Base-by-base conservation (phyloP, 2,888 invertebrate species). In the Litoditis marina region DNA sequence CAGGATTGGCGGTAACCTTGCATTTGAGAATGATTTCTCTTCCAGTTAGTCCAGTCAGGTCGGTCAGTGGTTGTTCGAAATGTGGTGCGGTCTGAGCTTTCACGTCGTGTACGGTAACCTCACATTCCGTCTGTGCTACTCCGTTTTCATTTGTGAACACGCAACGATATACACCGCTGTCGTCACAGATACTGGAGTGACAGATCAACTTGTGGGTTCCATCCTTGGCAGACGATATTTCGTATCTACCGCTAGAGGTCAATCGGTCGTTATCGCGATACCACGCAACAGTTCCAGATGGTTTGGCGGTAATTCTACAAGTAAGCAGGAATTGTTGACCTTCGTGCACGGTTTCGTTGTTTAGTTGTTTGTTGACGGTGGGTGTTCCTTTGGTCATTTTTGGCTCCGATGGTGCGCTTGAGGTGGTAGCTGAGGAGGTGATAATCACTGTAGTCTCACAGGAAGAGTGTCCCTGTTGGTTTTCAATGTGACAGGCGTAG, bases 401-500 rank as follows among this genome's bases (percentile, higher is more conserved):
- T 44, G 44, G 47, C 11, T 50, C 50, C 8, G 50, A 30, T 30
- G 42, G 39, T 16, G 44, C 51, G 3, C 51, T 46, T 30, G 54
- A 49, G 16, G 34, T 34, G 7, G 60, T 49, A 11, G 69, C 58
- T 34, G 65, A 31, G 11, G 65, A 61, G 51, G 63, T 52, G 32
- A 70, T 63, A 55, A 60, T 60, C 2, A 73, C 63, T 11, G 56
- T 63, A 1, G 68, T 66, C 36, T 68, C 63, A 36, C 61, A 61
- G 8, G 63, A 63, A 5, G 82, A 77, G 6, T 79, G 77, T 5
- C 85, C 85, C 6, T 81, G 83, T 19, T 78, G 76, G 72, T 85
- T 85, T 61, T 83, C 79, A 11, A 84, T 83, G 42, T 78, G 68
- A 68, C 84, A 85, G 0, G 83, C 82, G 71, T 84, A 85, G 34